Base-by-base conservation (phyloP, 2,888 invertebrate species). In the Rhingia rostrata region DNA sequence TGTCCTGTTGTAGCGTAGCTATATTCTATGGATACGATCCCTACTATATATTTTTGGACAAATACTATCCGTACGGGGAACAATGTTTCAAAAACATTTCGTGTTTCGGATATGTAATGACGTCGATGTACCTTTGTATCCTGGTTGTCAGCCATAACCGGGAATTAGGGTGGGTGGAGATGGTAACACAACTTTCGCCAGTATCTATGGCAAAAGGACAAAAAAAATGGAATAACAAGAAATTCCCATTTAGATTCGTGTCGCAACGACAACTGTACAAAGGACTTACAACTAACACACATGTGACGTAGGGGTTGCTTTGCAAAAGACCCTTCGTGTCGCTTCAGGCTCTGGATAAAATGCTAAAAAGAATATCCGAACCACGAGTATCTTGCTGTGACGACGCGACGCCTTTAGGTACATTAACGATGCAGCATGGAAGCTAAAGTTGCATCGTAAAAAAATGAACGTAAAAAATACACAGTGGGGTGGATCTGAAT, bases 51-150 rank as follows among this genome's bases (percentile, higher is more conserved):
- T n/a, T 37, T 10, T 14, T 39, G 60, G 49, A 72, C 60, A 60
- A 61, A 61, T 41, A 60, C 51, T 9, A 7, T 35, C n/a, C 22
- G 9, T 35, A 9, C 37, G 22, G 9, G 56, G 33, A 47, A 30
- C 45, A 37, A 47, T 66, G 37, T 66, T 74, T 33, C 10, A 22
- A 69, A 66, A 49, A 63, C 58, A 49, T 49, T 78, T 78, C 70
- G 70, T 78, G 78, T 78, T 63, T 35, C 56, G 78, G 70, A 78
- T 78, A 37, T 69, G 77, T 69, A 69, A 77, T 77, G 69, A 61
- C 37, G 37, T 37, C 60, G 51, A 58, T 56, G 54, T 64, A 73
- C 75, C 22, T 75, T 30, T 4, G 6, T 37, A 39, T 22, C 60
- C 32, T 0, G n/a, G 32, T 35, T 64, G n/a, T 32, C 32, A 12